Percentiles rank a stretch among this genome's conserved stretches.
Conservation (phyloP, 2,113 vertebrate genomes). For the Aepyceros melampus region DNA sequence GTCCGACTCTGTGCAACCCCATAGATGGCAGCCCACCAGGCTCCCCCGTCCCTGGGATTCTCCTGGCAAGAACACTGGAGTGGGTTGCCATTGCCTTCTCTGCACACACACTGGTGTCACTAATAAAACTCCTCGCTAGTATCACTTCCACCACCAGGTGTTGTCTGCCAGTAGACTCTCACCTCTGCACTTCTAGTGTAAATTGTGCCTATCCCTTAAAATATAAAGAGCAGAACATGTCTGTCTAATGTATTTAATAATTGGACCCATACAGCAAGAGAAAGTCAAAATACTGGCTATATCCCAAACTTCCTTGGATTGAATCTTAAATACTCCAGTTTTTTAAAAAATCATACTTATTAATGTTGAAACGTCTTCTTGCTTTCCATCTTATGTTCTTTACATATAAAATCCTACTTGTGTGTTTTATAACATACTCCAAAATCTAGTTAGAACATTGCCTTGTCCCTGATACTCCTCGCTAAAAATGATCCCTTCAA, state of each 20-base stretch:
- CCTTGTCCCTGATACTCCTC: not conserved
- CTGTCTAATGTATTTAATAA: not conserved
- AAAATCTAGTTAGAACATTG: not conserved
- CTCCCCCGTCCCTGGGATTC: too few species aligned
- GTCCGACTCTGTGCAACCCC: too few species aligned
- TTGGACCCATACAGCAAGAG: not conserved
- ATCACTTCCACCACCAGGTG: not conserved
- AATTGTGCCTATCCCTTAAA: not conserved
- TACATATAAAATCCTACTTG: not conserved
- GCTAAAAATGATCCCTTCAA: not conserved
- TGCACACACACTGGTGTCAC: not conserved
- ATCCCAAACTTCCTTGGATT: not conserved
- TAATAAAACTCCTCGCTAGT: not conserved
- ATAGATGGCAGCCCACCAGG: too few species aligned
- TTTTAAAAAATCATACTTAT: not conserved
- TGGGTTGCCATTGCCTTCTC: too few species aligned
- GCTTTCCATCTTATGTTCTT: not conserved
- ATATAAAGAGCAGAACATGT: not conserved
- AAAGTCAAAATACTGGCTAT: not conserved
- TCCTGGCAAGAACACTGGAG: too few species aligned
- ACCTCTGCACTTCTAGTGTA: not conserved
- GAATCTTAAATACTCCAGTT: not conserved
- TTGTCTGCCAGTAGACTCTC: not conserved
- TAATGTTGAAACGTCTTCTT: not conserved
- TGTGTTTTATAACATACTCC: not conserved